Conservation (phyloP, 2,888 invertebrate species). For the Cheilosia vulpina region DNA sequence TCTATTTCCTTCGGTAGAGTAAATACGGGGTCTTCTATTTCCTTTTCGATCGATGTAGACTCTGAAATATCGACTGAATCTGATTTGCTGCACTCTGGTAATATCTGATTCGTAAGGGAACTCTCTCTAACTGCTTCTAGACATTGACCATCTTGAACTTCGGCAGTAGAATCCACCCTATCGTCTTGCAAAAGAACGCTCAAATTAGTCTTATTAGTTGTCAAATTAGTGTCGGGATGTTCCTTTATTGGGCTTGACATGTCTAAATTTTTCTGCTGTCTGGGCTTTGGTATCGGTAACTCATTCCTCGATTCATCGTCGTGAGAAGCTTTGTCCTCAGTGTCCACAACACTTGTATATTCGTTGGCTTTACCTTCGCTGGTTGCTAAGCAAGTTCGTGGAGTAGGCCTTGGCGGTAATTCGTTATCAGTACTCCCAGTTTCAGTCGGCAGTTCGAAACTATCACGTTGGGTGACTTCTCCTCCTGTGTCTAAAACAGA, state of each 20-base stretch:
- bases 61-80: neutral
- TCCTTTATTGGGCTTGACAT: neutral
- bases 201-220: no score
- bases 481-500: constrained; percentile 84
- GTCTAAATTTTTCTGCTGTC: constrained; percentile 22
- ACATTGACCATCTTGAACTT: no score
- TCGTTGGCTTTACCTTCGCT: constrained; percentile 76
- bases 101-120: no score
- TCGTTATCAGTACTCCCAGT: constrained; percentile 74
- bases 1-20: neutral
- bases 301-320: neutral
- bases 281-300: constrained; percentile 46
- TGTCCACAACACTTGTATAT: neutral
- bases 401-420: constrained; percentile 84
- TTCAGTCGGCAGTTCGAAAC: constrained; percentile 55
- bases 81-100: neutral
- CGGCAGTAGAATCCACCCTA: no score
- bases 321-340: neutral
- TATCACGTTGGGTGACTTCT: constrained; percentile 76
- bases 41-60: neutral
- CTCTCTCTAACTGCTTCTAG: no score
- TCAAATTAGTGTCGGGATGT: neutral
- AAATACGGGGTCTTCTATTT: neutral
- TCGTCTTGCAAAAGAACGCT: neutral
- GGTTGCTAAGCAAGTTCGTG: constrained; percentile 82